A percentile compares a stretch with the other conserved stretches of the same genome.
Conservation (phyloP, 2,797 vertebrate species). For the Balearica regulorum region DNA sequence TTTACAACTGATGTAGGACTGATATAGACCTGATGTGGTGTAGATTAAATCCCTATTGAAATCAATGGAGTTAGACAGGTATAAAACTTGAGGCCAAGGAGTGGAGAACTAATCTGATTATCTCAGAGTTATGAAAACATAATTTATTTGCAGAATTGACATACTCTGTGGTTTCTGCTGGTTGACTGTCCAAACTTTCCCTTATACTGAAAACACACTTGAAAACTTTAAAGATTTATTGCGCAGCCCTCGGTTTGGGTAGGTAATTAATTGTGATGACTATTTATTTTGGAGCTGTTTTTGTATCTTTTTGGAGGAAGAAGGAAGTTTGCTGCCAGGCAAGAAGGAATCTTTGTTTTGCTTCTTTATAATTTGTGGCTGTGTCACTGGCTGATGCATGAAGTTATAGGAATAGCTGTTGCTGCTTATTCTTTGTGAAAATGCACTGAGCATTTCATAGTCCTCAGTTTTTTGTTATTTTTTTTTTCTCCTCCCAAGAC, state of each 20-base stretch:
- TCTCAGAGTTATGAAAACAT: conserved; percentile 41
- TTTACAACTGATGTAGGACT: conserved; percentile 16
- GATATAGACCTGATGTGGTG: neutral
- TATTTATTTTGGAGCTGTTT: conserved; percentile 50
- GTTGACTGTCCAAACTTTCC: neutral
- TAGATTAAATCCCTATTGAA: neutral
- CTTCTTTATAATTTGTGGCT: conserved; percentile 25
- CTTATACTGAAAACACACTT: neutral
- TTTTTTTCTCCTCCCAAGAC: neutral
- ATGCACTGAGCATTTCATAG: neutral
- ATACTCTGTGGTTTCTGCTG: conserved; percentile 34
- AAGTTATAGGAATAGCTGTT: conserved; percentile 23
- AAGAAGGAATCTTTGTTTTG: conserved; percentile 43
- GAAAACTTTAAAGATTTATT: conserved; percentile 45
- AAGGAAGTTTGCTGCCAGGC: conserved; percentile 17
- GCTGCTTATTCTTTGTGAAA: conserved; percentile 3
- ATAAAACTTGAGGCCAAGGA: conserved; percentile 24
- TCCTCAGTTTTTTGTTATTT: neutral
- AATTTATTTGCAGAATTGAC: conserved; percentile 33
- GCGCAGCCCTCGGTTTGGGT: neutral
- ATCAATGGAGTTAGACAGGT: conserved; percentile 18
- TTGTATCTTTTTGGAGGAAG: conserved; percentile 11
- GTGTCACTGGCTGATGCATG: neutral
- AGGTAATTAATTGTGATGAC: conserved; percentile 48
- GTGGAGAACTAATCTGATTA: conserved; percentile 37